Percentiles rank a stretch among this genome's conserved stretches.
These are phyloP conservation scores for Pomacea canaliculata DNA, from an alignment of 2,888 invertebrate genomes.

Conservation along the genomic window DNA sequence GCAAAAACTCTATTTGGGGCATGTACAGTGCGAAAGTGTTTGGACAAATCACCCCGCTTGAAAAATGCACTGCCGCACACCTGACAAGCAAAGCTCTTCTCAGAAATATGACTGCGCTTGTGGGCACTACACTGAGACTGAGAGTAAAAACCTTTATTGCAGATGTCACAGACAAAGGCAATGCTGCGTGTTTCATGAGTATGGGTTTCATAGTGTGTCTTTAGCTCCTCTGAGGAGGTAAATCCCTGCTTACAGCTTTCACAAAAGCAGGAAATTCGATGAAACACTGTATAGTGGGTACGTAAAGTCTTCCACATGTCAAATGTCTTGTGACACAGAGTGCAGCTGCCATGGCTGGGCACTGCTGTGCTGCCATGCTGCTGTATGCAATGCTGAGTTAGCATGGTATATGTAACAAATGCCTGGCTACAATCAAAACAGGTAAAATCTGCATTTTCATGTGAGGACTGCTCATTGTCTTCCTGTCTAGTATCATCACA, in stretches of 20 bases:
- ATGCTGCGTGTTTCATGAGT: constrained; percentile 29
- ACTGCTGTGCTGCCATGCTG: constrained; percentile 11
- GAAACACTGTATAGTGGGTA: constrained; percentile 34
- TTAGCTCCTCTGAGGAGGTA: constrained; percentile 28
- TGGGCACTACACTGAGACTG: constrained; percentile 46
- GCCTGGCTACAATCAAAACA: constrained; percentile 19
- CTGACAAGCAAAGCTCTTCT: constrained; percentile 44
- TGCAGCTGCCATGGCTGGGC: constrained; percentile 17
- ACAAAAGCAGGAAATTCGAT: constrained; percentile 36
- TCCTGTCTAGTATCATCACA: background rate
- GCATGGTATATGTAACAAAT: background rate
- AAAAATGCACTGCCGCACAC: constrained; percentile 48
- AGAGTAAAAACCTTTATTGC: constrained; percentile 40
- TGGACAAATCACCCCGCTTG: constrained; percentile 53
- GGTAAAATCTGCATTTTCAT: background rate
- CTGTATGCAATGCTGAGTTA: constrained; percentile 23
- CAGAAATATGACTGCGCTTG: constrained; percentile 45
- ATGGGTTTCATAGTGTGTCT: constrained; percentile 36
- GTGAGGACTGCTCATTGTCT: background rate
- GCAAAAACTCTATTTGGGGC: constrained; percentile 42
- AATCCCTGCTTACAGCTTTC: constrained; percentile 38
- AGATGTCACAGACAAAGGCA: constrained; percentile 39
- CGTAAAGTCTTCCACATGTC: constrained; percentile 29
- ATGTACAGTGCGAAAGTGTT: constrained; percentile 52
- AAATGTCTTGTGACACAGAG: constrained; percentile 15